Evolutionary conservation across 2,113 vertebrate species (phyloP), one percentile per base, ranked within the genome.

Genomic region (Thryonomys swinderianus): DNA sequence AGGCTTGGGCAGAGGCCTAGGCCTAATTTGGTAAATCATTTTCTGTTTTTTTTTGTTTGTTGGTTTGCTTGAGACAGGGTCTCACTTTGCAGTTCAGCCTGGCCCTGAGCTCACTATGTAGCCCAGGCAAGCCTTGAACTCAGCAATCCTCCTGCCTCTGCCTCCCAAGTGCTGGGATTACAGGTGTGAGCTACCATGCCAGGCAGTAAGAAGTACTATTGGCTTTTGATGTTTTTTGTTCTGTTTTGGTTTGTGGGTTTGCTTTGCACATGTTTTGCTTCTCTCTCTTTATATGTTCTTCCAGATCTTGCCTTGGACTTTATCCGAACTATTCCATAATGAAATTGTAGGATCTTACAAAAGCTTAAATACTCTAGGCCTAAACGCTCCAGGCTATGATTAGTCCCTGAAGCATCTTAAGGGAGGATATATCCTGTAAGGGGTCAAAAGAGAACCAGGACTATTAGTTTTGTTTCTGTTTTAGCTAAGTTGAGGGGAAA

Each of bases 261-360:
- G 18, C 48, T 87, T 95, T 78, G 48, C 16, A 91, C 11, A 16
- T 42, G 76, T 6, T 82, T 90, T 94, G 27, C 37, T 2, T 7
- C 18, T 61, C 92, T 93, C 30, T 93, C 48, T 92, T 85, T 78
- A 37, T 67, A 67, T 51, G 7, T 73, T 95, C 67, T 92, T 79
- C 27, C 8, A 74, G n/a, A 9, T 69, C 21, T 93, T 83, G 64
- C 27, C 27, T 21, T 5, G 62, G 20, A 0, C 34, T 51, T 21
- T 0, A 57, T 2, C 40, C 20, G 40, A 79, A 5, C 90, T 17
- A 76, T 7, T 34, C 37, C 5, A 25, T 34, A 61, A 25, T 85
- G 66, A 91, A 40, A 20, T 40, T 48, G 74, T 8, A 82, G 23
- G 73, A 71, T 16, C 37, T 53, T 51, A 23, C 12, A 42, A 94